Evolutionary conservation across 1,140 invertebrate genomes (phyloP).

Genomic region (Hyposmocoma kahamanoa): DNA sequence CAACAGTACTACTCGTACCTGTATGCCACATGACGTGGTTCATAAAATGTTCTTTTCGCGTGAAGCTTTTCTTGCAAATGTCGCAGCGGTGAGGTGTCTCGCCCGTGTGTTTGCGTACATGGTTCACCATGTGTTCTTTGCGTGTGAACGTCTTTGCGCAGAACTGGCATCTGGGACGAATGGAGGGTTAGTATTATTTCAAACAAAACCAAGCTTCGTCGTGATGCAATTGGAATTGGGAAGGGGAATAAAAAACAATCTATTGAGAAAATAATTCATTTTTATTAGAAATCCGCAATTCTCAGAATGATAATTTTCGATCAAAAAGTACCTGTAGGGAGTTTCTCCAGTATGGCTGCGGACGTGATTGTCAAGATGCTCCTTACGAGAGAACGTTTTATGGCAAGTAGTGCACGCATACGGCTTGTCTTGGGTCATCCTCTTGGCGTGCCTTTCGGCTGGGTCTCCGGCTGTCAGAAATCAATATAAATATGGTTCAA

Average conservation of each 20-base stretch:
- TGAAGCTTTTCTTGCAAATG: conserved; percentile 88
- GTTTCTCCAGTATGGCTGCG: conserved; percentile 90
- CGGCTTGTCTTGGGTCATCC: conserved; percentile 86
- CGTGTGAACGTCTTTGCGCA: conserved; percentile 90
- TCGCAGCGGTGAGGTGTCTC: conserved; percentile 84
- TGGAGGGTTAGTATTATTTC: too few species aligned
- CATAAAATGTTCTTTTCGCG: conserved; percentile 92
- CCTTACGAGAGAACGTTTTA: conserved; percentile 90
- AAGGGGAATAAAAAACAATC: too few species aligned
- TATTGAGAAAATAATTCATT: too few species aligned
- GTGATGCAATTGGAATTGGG: too few species aligned
- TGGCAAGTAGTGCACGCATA: conserved; percentile 88
- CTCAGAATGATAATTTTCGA: too few species aligned
- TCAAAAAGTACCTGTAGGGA: conserved; percentile 81
- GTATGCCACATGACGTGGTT: conserved; percentile 85
- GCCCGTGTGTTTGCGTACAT: conserved; percentile 88
- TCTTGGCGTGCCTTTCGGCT: conserved; percentile 83
- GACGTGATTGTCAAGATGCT: conserved; percentile 88
- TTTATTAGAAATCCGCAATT: too few species aligned
- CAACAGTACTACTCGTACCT: too few species aligned
- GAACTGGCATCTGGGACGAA: conserved; percentile 84
- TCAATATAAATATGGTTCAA: too few species aligned
- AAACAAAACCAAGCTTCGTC: too few species aligned
- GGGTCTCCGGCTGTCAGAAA: conserved; percentile 56
- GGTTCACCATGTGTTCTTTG: conserved; percentile 89